Conservation (phyloP, 2,797 vertebrate genomes). For the Lutra lutra region DNA sequence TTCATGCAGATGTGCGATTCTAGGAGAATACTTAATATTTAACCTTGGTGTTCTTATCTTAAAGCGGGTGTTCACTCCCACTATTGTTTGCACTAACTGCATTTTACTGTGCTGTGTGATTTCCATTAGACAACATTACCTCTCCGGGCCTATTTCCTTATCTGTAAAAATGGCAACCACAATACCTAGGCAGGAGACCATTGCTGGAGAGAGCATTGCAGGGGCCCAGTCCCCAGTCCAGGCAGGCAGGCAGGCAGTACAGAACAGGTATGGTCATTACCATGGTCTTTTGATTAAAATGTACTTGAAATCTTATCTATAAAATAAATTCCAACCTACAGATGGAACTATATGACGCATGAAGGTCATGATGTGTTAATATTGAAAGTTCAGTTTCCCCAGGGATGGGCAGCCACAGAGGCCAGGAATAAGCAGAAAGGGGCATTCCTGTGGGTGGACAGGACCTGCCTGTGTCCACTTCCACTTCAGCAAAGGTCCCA, state of each 20-base stretch:
- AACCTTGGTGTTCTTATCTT: not conserved
- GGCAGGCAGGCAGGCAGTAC: not conserved
- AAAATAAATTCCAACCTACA: not conserved
- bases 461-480: not conserved
- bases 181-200: not conserved
- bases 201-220: rapidly evolving
- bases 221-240: not conserved
- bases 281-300: not conserved
- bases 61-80: too few relatives aligned
- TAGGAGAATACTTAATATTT: not conserved
- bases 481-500: not conserved
- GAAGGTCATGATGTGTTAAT: not conserved
- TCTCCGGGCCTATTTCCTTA: not conserved
- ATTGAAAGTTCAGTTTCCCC: not conserved
- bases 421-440: not conserved
- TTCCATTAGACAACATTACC: not conserved
- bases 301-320: not conserved
- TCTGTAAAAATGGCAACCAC: not conserved
- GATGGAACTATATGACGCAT: not conserved
- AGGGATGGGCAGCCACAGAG: not conserved
- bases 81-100: not conserved
- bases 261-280: not conserved
- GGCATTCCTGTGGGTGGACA: rapidly evolving
- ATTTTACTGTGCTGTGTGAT: not conserved
- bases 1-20: not conserved